Percentiles rank a stretch among this genome's conserved stretches.
Conservation (phyloP, 2,888 invertebrate genomes). For the Pecten maximus region DNA sequence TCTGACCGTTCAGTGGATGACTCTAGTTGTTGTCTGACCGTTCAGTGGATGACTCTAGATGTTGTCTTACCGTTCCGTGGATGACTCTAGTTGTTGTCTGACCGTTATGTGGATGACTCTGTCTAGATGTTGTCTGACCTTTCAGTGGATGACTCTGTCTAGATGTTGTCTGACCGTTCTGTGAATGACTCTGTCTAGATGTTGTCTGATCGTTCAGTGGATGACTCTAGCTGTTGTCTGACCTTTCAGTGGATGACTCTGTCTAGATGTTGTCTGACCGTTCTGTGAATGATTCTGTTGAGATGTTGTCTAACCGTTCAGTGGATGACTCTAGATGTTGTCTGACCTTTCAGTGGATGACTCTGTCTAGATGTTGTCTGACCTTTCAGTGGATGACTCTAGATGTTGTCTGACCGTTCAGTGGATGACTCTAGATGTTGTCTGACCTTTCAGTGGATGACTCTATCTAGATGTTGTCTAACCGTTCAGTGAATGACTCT, state of each 20-base stretch:
- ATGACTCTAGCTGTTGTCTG: neutral
- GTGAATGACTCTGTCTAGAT: too few species aligned
- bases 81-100: neutral
- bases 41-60: too few species aligned
- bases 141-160: too few species aligned
- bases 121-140: neutral
- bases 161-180: neutral
- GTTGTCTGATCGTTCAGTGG: neutral
- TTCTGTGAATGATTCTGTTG: too few species aligned
- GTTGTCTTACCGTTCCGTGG: neutral
- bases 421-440: neutral
- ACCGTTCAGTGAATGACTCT: too few species aligned
- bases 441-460: too few species aligned
- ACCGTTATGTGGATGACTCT: too few species aligned
- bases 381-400: too few species aligned
- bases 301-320: neutral
- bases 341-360: too few species aligned
- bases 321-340: neutral
- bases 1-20: too few species aligned
- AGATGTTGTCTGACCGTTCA: neutral
- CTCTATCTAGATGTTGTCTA: neutral
- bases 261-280: neutral
- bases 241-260: too few species aligned
- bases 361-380: neutral
- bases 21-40: too few species aligned